Percentiles rank a stretch among this genome's conserved stretches.
Conservation (phyloP, 1,140 invertebrate species). For the Cepaea nemoralis region DNA sequence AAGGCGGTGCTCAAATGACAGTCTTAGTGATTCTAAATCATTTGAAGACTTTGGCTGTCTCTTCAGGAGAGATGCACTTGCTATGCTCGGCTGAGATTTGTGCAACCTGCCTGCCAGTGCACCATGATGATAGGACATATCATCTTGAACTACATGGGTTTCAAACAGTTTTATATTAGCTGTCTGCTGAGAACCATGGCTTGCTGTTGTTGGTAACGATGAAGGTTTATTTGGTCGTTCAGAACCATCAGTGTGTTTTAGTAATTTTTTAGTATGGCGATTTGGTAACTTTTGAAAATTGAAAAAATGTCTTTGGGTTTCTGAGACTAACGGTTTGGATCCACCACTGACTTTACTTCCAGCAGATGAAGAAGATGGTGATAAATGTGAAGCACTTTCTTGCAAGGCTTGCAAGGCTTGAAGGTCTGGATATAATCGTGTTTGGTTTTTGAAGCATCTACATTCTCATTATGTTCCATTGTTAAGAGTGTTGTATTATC, state of each 20-base stretch:
- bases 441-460: not conserved
- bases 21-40: constrained; percentile 23
- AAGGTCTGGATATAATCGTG: constrained; percentile 2
- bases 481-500: too few species aligned
- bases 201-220: too few species aligned
- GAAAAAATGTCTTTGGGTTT: not conserved
- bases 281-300: not conserved
- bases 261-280: not conserved
- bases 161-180: too few species aligned
- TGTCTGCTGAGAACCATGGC: too few species aligned
- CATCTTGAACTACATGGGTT: too few species aligned
- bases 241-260: not conserved
- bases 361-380: not conserved
- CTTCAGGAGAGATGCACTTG: constrained; percentile 17
- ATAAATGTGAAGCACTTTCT: not conserved
- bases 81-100: not conserved
- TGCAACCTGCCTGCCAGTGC: constrained; percentile 16
- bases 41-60: constrained; percentile 23
- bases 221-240: not conserved
- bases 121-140: not conserved
- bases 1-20: constrained; percentile 44
- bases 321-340: not conserved
- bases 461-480: not conserved
- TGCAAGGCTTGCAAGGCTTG: not conserved
- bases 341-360: not conserved